phyloP scores from a whole-genome alignment of 2,888 invertebrate species.

The Carpatolechia fugitivella region DNA sequence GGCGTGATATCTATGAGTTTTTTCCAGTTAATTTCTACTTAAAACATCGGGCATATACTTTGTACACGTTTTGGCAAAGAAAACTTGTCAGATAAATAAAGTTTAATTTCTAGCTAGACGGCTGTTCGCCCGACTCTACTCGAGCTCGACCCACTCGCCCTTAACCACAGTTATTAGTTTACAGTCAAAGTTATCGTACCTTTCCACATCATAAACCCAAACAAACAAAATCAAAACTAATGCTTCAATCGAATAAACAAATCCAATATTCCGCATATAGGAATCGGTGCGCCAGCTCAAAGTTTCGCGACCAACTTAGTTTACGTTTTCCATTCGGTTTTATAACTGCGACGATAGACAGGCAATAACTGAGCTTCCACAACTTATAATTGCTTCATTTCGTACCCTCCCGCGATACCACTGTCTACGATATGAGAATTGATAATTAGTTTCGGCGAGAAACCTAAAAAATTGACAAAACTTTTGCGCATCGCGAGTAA shows the following conservation, averaged over 20 bases:
- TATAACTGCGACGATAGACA: conserved; percentile 70
- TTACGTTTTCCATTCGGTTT: conserved; percentile 66
- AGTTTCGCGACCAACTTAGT: conserved; percentile 45
- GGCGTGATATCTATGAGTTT: neutral
- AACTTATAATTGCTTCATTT: conserved; percentile 79
- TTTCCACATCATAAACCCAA: conserved; percentile 11
- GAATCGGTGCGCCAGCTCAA: conserved; percentile 8
- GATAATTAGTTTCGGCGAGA: conserved; percentile 11
- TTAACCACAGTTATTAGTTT: conserved; percentile 4
- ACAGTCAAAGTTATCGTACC: conserved; percentile 3
- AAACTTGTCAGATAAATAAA: neutral
- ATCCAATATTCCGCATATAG: conserved; percentile 10
- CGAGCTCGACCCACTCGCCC: neutral
- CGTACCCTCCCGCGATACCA: conserved; percentile 40
- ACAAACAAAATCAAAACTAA: conserved; percentile 29
- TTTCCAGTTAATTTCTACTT: neutral
- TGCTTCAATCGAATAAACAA: conserved; percentile 14
- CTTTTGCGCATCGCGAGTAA: conserved; percentile 8
- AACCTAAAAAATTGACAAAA: conserved; percentile 2
- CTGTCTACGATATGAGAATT: conserved; percentile 11
- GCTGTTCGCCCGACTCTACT: neutral
- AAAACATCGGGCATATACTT: neutral
- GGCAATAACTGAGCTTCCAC: conserved; percentile 71
- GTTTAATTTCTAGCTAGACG: neutral
- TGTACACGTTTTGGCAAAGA: neutral